These are phyloP conservation scores for Diachasmimorpha longicaudata DNA, from an alignment of 1,140 invertebrate species.

Conservation along the genomic window DNA sequence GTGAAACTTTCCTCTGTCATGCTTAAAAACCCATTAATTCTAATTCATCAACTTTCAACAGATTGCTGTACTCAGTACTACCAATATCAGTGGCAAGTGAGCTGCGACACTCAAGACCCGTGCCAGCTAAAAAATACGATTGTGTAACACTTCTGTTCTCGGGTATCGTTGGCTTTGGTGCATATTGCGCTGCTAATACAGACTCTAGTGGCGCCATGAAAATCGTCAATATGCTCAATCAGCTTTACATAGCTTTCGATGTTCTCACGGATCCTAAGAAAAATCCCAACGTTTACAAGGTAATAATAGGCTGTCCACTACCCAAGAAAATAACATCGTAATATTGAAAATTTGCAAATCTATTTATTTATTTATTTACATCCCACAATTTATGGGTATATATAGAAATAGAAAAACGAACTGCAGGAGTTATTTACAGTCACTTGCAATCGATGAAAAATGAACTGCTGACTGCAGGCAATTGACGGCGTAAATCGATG, in stretches of 20 bases:
- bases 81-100: constrained; percentile 93
- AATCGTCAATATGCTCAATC: constrained; percentile 90
- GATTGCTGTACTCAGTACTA: constrained; percentile 91
- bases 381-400: too few relatives aligned
- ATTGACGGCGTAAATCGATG: background rate
- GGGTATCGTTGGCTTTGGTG: constrained; percentile 91
- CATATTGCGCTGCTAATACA: constrained; percentile 84
- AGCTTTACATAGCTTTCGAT: constrained; percentile 90
- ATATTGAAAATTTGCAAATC: background rate
- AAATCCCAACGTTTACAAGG: constrained; percentile 95
- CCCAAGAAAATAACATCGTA: background rate
- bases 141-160: constrained; percentile 92
- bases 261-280: constrained; percentile 88
- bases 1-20: too few relatives aligned
- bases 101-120: constrained; percentile 85
- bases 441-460: background rate
- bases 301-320: constrained; percentile 53
- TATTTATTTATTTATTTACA: too few relatives aligned
- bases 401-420: too few relatives aligned
- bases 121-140: constrained; percentile 85
- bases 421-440: too few relatives aligned
- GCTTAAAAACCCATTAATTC: background rate
- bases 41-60: constrained; percentile 48
- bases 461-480: constrained; percentile 13
- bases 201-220: constrained; percentile 90